Evolutionary conservation across 2,888 invertebrate genomes (phyloP).

Genomic region (Acheta domesticus): DNA sequence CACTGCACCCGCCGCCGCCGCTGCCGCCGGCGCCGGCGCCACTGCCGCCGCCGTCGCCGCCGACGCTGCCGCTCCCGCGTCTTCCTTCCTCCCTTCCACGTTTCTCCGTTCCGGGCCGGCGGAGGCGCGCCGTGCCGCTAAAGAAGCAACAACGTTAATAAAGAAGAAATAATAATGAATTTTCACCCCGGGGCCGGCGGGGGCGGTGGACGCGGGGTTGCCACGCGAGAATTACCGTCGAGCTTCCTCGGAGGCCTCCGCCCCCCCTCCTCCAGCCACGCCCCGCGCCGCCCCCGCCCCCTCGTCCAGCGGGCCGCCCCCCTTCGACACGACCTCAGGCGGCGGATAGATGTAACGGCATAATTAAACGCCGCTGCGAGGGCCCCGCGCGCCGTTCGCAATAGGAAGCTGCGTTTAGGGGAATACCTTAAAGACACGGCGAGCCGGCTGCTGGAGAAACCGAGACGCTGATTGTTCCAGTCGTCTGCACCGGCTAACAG

Average conservation of each 20-base stretch:
- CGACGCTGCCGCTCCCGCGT: not conserved
- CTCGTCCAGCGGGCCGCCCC: not conserved
- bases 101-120: not conserved
- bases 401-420: not conserved
- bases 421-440: not conserved
- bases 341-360: not conserved
- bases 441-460: not conserved
- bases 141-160: constrained; percentile 30
- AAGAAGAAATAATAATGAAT: constrained; percentile 30
- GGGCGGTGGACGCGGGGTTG: not conserved
- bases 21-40: not conserved
- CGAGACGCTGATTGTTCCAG: not conserved
- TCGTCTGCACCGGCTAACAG: not conserved
- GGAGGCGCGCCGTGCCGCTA: not conserved
- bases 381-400: not conserved
- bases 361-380: not conserved
- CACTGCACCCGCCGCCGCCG: not conserved
- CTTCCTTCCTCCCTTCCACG: constrained; percentile 11
- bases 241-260: not conserved
- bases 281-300: no score
- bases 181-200: not conserved
- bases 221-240: not conserved
- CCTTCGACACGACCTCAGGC: not conserved
- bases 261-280: not conserved
- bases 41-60: no score